phyloP scores from a whole-genome alignment of 2,113 vertebrate species.

The Oenanthe oenanthe region DNA sequence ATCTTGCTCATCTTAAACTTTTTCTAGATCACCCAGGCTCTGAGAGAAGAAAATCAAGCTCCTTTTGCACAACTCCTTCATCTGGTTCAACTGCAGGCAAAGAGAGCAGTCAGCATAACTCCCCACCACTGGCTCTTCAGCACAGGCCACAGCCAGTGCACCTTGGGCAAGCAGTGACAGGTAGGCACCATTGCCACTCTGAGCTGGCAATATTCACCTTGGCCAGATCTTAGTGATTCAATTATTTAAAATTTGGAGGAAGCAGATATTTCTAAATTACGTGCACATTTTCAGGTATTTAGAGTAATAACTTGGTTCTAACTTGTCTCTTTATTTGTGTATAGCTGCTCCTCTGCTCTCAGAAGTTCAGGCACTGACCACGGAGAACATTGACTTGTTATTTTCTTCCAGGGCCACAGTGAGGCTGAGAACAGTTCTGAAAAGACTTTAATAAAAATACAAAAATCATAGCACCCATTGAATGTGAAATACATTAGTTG shows the following conservation, averaged over 20 bases:
- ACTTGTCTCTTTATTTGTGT: neutral
- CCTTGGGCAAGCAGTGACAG: neutral
- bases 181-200: neutral
- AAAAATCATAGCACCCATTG: neutral
- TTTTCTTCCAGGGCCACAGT: neutral
- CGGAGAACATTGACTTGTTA: neutral
- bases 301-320: neutral
- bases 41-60: neutral
- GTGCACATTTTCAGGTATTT: neutral
- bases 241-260: neutral
- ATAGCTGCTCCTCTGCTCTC: neutral
- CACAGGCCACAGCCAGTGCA: neutral
- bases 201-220: neutral
- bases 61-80: neutral
- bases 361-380: neutral
- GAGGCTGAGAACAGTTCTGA: neutral
- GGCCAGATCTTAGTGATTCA: neutral
- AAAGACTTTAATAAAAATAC: neutral
- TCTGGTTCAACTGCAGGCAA: neutral
- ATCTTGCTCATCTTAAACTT: neutral
- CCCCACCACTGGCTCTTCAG: neutral
- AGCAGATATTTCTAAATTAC: neutral
- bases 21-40: neutral
- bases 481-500: neutral
- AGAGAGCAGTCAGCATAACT: neutral